Evolutionary conservation across 2,888 invertebrate genomes (phyloP).

Genomic region (Nephrotoma guestfalica): DNA sequence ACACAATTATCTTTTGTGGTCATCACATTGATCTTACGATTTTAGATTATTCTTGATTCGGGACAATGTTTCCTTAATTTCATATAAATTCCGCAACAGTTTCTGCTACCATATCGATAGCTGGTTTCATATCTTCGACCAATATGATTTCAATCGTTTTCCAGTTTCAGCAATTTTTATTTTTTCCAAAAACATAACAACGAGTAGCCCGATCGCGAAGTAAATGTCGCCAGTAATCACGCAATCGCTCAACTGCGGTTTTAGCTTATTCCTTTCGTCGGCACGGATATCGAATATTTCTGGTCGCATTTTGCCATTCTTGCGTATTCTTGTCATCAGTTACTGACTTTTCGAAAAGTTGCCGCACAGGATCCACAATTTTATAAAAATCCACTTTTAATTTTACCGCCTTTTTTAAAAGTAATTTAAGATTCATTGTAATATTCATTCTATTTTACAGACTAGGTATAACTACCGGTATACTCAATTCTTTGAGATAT

Average conservation of each 20-base stretch:
- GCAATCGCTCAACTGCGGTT: conserved; percentile 53
- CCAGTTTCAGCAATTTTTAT: conserved; percentile 65
- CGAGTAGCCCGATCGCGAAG: conserved; percentile 76
- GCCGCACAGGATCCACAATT: conserved; percentile 47
- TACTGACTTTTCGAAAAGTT: conserved; percentile 46
- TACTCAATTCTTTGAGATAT: conserved; percentile 6
- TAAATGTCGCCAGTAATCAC: conserved; percentile 87
- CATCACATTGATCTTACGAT: conserved; percentile 10
- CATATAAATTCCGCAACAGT: conserved; percentile 47
- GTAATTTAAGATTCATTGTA: conserved; percentile 3
- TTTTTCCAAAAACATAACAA: conserved; percentile 62
- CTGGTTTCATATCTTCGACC: conserved; percentile 53
- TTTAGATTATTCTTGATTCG: conserved; percentile 25
- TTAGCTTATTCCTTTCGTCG: conserved; percentile 43
- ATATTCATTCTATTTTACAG: conserved; percentile 3
- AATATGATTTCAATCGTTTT: conserved; percentile 52
- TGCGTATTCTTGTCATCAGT: conserved; percentile 34
- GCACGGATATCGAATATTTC: conserved; percentile 45
- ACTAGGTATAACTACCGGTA: neutral
- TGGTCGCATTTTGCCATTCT: conserved; percentile 51
- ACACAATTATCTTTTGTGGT: neutral
- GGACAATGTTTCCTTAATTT: conserved; percentile 25
- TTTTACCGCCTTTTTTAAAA: neutral
- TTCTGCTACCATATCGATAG: conserved; percentile 61
- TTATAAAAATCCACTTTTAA: conserved; percentile 41